These are phyloP conservation scores for Fulmarus glacialis DNA, from an alignment of 2,113 vertebrate species.

Conservation along the genomic window DNA sequence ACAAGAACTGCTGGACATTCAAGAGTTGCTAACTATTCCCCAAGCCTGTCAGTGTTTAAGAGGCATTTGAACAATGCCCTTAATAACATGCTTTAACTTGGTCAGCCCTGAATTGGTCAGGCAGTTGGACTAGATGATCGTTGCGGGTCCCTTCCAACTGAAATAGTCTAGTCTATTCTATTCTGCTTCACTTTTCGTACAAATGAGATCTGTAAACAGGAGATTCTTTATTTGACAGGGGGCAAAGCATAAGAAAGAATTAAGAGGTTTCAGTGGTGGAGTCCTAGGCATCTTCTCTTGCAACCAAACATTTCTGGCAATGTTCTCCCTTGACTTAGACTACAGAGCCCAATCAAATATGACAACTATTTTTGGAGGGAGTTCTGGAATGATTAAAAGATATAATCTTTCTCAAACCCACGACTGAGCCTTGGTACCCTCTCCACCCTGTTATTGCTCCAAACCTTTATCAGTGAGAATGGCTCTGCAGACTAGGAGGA, in stretches of 20 bases:
- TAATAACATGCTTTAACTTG: neutral
- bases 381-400: neutral
- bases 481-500: neutral
- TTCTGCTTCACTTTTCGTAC: neutral
- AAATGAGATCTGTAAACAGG: neutral
- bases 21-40: neutral
- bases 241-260: neutral
- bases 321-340: neutral
- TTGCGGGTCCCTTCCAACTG: neutral
- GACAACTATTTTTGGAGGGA: neutral
- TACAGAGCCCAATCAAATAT: neutral
- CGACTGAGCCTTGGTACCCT: neutral
- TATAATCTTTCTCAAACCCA: neutral
- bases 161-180: neutral
- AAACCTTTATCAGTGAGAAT: neutral
- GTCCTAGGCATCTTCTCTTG: neutral
- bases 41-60: neutral
- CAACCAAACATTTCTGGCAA: neutral
- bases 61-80: neutral
- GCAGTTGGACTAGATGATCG: neutral
- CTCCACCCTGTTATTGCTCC: neutral
- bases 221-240: neutral
- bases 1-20: neutral
- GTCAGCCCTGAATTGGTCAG: neutral
- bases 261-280: neutral